Percentiles rank a stretch among this genome's conserved stretches.
Conservation (phyloP, 2,797 vertebrate species). For the Choloepus didactylus region DNA sequence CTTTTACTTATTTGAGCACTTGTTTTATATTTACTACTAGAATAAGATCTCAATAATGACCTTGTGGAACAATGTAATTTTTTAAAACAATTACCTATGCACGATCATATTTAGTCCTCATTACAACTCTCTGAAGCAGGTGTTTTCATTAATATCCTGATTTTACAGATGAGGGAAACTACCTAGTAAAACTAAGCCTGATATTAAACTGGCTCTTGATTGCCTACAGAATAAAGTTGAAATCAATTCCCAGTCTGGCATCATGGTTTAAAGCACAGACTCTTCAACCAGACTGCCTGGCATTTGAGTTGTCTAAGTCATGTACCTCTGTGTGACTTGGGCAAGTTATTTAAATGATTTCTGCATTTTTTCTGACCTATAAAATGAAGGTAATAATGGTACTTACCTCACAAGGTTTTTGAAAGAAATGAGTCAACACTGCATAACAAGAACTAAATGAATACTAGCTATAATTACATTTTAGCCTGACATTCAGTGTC, state of each 20-base stretch:
- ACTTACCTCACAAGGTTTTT: not conserved
- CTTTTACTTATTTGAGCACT: slow-evolving; percentile 7
- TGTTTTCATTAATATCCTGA: slow-evolving; percentile 29
- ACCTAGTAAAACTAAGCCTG: not conserved
- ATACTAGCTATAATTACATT: not conserved
- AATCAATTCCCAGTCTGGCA: not conserved
- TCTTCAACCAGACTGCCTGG: not conserved
- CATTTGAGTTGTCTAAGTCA: not conserved
- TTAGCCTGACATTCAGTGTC: not conserved
- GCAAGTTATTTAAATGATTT: not conserved
- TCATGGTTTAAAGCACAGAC: not conserved
- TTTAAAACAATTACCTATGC: not conserved
- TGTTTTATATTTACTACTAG: slow-evolving; percentile 19
- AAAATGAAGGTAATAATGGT: not conserved
- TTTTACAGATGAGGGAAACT: not conserved
- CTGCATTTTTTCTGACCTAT: slow-evolving; percentile 4
- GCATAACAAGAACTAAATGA: not conserved
- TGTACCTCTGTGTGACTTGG: not conserved
- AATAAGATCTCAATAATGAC: not conserved
- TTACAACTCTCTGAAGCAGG: not conserved
- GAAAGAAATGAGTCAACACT: slow-evolving; percentile 6
- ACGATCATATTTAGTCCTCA: slow-evolving; percentile 14
- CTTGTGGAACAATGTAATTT: not conserved
- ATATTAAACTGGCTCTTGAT: not conserved
- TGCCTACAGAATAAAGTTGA: not conserved